Base-by-base conservation (phyloP, 2,113 vertebrate genomes). In the Etia nguti region DNA sequence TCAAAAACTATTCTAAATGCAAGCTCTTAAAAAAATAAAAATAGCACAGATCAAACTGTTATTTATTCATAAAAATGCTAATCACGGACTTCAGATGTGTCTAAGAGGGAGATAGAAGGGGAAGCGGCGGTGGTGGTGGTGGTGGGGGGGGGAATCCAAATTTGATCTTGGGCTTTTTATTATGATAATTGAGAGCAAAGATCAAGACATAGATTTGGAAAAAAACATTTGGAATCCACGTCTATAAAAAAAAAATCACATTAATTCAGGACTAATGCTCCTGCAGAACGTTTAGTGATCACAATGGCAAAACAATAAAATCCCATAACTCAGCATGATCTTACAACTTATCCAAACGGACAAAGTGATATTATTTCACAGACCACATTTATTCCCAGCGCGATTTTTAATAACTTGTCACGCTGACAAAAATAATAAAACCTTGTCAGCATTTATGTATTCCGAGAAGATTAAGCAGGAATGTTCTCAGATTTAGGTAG, bases 51-150 rank as follows among this genome's bases (percentile, higher is more conserved):
- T 77, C 73, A 77, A 34, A 65, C 31, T 59, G 48, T 60, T 79
- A 88, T 88, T 62, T 81, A 92, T 90, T 84, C 82, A 86, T 92
- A 81, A 84, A 84, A 75, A 86, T 85, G 54, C 68, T 82, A 86
- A 92, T 92, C 73, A 41, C 6, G 1, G 0, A 4, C 46, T 75
- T 90, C 22, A 73, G 34, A 80, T 65, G 36, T 26, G 55, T 80
- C 82, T 77, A 5, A 79, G 52, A n/a, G 41, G 73, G 26, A 77
- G 46, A 34, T 77, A 50, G 46, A 34, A 52, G 73, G 26, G 22
- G 46, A 75, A 75, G 16, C 36, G 62, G 62, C 2, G n/a, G n/a
- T 22, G 1, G 62, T 24, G 57, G 34, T 13, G 20, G 34, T 36
- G 48, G 48, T 3, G 48, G 3, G n/a, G 20, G 36, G 54, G 57